phyloP scores from a whole-genome alignment of 2,797 vertebrate species.

The Oreochromis mossambicus region DNA sequence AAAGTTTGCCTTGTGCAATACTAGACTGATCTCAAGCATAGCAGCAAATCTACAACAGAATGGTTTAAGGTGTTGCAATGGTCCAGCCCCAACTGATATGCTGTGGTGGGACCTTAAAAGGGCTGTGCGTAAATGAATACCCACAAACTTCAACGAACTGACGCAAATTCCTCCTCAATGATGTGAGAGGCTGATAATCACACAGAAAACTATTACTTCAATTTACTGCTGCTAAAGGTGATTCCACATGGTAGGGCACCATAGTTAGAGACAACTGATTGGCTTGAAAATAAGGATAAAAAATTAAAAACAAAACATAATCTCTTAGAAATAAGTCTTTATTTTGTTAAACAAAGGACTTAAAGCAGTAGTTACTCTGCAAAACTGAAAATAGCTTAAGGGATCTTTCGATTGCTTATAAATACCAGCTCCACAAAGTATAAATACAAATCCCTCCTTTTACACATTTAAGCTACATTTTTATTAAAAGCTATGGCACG shows the following conservation, averaged over 20 bases:
- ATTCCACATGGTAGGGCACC: neutral
- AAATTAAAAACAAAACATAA: neutral
- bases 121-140: accelerated
- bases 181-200: neutral
- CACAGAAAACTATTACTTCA: neutral
- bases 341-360: constrained; percentile 72
- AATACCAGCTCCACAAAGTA: constrained; percentile 74
- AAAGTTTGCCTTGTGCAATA: neutral
- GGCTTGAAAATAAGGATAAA: neutral
- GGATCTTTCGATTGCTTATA: constrained; percentile 66
- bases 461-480: constrained; percentile 62
- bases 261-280: neutral
- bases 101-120: neutral
- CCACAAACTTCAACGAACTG: neutral
- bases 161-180: neutral
- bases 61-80: neutral
- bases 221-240: neutral
- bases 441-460: constrained; percentile 80
- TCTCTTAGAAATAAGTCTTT: constrained; percentile 80
- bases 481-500: constrained; percentile 55
- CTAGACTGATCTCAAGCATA: neutral
- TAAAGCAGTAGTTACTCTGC: constrained; percentile 66
- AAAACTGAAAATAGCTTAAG: constrained; percentile 60
- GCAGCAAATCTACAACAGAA: neutral
- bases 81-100: neutral